These are phyloP conservation scores for Lepidotrigona ventralis DNA, from an alignment of 1,140 invertebrate species.

Conservation along the genomic window DNA sequence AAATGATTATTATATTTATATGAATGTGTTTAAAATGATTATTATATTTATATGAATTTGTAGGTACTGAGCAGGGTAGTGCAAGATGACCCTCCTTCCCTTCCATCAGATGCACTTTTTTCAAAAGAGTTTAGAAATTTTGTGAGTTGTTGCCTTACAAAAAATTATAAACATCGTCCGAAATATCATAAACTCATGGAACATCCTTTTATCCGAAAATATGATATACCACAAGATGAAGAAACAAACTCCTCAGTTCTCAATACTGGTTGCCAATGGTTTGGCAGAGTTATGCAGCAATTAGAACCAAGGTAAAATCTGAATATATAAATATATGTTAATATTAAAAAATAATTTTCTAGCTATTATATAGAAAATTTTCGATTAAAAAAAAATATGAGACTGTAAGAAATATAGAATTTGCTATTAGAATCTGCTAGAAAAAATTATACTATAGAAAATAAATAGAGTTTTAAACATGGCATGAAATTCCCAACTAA, in stretches of 20 bases:
- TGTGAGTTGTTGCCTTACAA: conserved; percentile 90
- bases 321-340: background rate
- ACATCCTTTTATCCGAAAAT: conserved; percentile 93
- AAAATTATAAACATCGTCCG: conserved; percentile 94
- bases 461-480: conserved; percentile 67
- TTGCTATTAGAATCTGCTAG: background rate
- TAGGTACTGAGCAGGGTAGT: conserved; percentile 91
- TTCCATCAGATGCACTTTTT: conserved; percentile 90
- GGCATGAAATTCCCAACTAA: conserved; percentile 78
- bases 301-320: conserved; percentile 75
- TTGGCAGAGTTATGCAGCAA: conserved; percentile 75
- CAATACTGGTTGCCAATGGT: conserved; percentile 76
- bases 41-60: conserved; percentile 71
- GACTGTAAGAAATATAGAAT: conserved; percentile 7
- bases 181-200: conserved; percentile 96
- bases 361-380: conserved; percentile 18
- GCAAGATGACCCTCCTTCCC: conserved; percentile 90
- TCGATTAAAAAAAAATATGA: background rate
- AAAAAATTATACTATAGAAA: conserved; percentile 39
- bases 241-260: conserved; percentile 66
- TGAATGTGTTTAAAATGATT: conserved; percentile 1
- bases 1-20: background rate
- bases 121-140: conserved; percentile 75
- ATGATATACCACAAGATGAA: conserved; percentile 80
- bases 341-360: conserved; percentile 17